Evolutionary conservation across 2,888 invertebrate species (phyloP).

Genomic region (Tetropium fuscum): DNA sequence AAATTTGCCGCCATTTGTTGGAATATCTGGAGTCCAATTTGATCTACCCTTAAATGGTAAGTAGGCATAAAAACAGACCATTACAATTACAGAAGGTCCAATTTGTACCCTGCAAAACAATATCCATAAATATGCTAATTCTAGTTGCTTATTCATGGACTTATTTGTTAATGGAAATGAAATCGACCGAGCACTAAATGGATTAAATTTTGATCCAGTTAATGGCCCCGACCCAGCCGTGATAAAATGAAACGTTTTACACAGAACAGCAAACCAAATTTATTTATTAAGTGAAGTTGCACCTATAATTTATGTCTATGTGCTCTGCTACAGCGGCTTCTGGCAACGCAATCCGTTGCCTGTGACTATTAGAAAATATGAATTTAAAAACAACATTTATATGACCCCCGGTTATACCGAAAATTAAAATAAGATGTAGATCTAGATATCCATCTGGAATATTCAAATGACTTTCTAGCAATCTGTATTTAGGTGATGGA

Average conservation of each 20-base stretch:
- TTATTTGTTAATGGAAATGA: conserved; percentile 52
- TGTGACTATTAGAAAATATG: no score
- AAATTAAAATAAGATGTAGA: no score
- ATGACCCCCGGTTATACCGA: no score
- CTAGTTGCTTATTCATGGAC: conserved; percentile 22
- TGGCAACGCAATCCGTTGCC: no score
- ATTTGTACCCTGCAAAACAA: conserved; percentile 10
- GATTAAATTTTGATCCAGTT: conserved; percentile 56
- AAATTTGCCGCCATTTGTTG: no score
- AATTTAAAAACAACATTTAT: no score
- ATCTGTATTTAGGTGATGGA: no score
- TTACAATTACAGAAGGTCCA: conserved; percentile 7
- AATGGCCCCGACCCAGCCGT: conserved; percentile 46
- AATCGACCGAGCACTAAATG: conserved; percentile 51
- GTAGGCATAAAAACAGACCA: conserved; percentile 3
- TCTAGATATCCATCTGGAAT: no score
- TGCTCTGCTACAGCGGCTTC: no score
- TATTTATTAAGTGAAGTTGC: conserved; percentile 49
- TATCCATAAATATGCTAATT: conserved; percentile 25
- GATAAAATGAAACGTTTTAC: conserved; percentile 42
- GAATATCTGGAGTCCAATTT: no score
- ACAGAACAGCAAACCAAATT: conserved; percentile 42
- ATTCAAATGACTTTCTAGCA: no score
- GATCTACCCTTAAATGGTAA: neutral
- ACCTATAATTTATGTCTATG: conserved; percentile 45